These are phyloP conservation scores for Amphiduros pacificus DNA, from an alignment of 2,888 invertebrate species.

Conservation along the genomic window DNA sequence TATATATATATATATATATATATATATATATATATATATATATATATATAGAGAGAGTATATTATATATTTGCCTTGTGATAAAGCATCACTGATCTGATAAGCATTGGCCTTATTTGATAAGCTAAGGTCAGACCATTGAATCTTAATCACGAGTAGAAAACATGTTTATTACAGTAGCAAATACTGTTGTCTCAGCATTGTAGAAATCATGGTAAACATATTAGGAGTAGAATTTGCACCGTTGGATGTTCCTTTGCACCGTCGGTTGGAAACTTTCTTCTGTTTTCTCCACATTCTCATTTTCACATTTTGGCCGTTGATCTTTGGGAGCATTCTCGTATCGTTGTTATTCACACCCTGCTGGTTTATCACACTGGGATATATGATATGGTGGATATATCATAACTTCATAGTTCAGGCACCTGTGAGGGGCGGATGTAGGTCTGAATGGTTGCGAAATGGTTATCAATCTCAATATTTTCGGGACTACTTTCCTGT, in stretches of 20 bases:
- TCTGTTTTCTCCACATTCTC: slow-evolving; percentile 73
- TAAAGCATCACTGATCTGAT: no score
- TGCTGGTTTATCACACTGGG: slow-evolving; percentile 54
- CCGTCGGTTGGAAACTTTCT: slow-evolving; percentile 75
- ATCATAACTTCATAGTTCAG: slow-evolving; percentile 66
- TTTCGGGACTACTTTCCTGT: slow-evolving; percentile 80
- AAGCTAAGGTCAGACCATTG: no score
- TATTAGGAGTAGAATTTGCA: slow-evolving; percentile 9
- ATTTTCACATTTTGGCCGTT: slow-evolving; percentile 64
- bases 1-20: no score
- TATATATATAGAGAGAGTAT: no score
- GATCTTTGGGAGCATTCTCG: slow-evolving; percentile 59
- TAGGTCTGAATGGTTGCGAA: slow-evolving; percentile 66
- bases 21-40: no score
- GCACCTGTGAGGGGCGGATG: slow-evolving; percentile 65
- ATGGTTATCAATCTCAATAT: slow-evolving; percentile 72
- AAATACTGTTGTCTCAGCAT: no score
- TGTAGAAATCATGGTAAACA: neutral
- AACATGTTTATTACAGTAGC: no score
- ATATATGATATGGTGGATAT: slow-evolving; percentile 39
- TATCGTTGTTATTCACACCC: slow-evolving; percentile 64
- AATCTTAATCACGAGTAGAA: no score
- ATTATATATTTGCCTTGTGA: no score
- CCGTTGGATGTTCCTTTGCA: slow-evolving; percentile 36
- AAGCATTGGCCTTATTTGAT: no score